Base-by-base conservation (phyloP, 2,113 vertebrate genomes). In the Austrofundulus limnaeus region DNA sequence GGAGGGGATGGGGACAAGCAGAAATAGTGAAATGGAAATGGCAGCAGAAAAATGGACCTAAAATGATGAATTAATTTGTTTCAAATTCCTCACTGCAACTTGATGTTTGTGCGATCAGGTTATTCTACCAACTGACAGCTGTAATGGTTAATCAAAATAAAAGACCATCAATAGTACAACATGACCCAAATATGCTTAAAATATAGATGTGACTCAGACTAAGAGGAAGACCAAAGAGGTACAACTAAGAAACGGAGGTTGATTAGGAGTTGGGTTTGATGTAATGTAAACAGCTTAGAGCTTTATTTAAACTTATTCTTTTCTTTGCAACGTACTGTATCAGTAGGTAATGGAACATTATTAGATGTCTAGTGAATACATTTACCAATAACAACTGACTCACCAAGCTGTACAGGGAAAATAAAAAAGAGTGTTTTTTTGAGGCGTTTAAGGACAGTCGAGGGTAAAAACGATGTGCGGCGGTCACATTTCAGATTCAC, bases 141-240 rank as follows among this genome's bases (percentile, higher is more conserved):
- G 28, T 39, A 24, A 45, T 72, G n/a, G 39, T 63, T 57, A 24
- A 14, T 0, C 9, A 39, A 50, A 55, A 51, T 8, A 83, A 72
- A 58, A 74, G 70, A 63, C 37, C 60, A 50, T 77, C 42, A 66
- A 80, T 51, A 70, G 37, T 58, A 49, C 66, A 52, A 28, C 81
- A 54, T 83, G 66, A 85, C 74, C 78, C 34, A 49, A 51, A 55
- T 28, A 53, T 37, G 63, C 63, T 63, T 65, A 50, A 19, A 55
- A 34, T 17, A 51, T 19, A 66, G 2, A 50, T 66, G 38, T 48
- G 60, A 71, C 46, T 65, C 55, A 56, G 25, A 25, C 25, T 17
- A 9, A 45, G 43, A 3, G 17, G 19, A 53, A 63, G 13, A 31
- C 56, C 38, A 8, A 19, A 38, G 9, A n/a, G 47, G 38, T 37